Percentiles rank a stretch among this genome's conserved stretches.
These are phyloP conservation scores for Cloeon dipterum DNA, from an alignment of 2,888 invertebrate genomes.

Conservation along the genomic window DNA sequence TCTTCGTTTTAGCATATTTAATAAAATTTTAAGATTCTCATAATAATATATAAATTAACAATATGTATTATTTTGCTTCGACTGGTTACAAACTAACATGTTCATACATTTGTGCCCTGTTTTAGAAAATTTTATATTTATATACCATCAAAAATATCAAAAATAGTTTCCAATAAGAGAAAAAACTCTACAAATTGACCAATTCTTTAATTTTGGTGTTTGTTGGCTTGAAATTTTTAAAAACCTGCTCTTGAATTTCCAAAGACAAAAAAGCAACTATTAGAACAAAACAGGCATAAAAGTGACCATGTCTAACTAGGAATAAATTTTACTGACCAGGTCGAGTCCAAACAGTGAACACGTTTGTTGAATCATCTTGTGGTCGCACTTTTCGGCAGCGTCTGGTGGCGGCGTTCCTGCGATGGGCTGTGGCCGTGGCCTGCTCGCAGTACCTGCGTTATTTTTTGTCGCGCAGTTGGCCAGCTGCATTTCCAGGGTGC, in stretches of 20 bases:
- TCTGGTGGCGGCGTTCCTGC: conserved; percentile 71
- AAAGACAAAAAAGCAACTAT: too few relatives aligned
- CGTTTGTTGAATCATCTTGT: conserved; percentile 71
- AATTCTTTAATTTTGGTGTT: too few relatives aligned
- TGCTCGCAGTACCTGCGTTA: conserved; percentile 9
- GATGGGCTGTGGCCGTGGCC: conserved; percentile 73
- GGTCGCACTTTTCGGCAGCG: conserved; percentile 64
- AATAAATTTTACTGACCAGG: conserved; percentile 37
- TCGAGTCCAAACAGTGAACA: conserved; percentile 77
- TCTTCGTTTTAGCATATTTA: not conserved
- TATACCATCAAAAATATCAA: too few relatives aligned
- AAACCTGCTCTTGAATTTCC: too few relatives aligned
- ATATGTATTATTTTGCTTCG: not conserved
- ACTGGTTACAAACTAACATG: not conserved
- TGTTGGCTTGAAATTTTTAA: too few relatives aligned
- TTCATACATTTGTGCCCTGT: too few relatives aligned
- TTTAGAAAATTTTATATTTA: too few relatives aligned
- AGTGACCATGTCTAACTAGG: too few relatives aligned
- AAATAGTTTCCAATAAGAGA: too few relatives aligned
- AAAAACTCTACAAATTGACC: too few relatives aligned
- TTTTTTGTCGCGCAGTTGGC: conserved; percentile 2
- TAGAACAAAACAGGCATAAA: too few relatives aligned
- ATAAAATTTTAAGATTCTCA: too few relatives aligned
- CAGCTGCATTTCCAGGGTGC: conserved; percentile 14
- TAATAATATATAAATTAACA: not conserved